Conservation (phyloP, 2,888 invertebrate genomes). For the Apodemia hepburni region DNA sequence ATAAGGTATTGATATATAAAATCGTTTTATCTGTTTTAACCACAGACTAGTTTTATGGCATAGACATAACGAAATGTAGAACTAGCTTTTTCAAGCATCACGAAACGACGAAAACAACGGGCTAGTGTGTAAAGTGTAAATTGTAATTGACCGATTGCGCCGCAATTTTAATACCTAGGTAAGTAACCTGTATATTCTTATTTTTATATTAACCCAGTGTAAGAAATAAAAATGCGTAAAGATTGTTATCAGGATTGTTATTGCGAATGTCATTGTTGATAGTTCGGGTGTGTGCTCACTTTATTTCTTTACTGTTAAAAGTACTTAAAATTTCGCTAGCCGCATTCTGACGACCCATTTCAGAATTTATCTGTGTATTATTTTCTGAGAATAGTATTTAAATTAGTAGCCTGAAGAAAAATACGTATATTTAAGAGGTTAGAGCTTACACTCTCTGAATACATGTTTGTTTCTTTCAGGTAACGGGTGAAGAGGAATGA, state of each 20-base stretch:
- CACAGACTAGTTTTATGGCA: slow-evolving; percentile 32
- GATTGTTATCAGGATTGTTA: slow-evolving; percentile 26
- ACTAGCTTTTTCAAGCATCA: slow-evolving; percentile 74
- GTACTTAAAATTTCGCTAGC: slow-evolving; percentile 15
- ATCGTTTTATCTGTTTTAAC: neutral
- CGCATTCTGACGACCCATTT: slow-evolving; percentile 8
- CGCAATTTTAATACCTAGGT: slow-evolving; percentile 78
- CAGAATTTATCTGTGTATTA: slow-evolving; percentile 7
- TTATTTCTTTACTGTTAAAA: slow-evolving; percentile 37
- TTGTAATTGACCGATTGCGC: slow-evolving; percentile 83
- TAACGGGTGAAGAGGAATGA: slow-evolving; percentile 76
- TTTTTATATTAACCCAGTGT: slow-evolving; percentile 23
- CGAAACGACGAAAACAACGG: slow-evolving; percentile 76
- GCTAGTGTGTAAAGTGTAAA: slow-evolving; percentile 74
- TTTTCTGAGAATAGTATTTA: slow-evolving; percentile 3
- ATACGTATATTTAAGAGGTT: slow-evolving; percentile 46
- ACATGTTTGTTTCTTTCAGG: slow-evolving; percentile 66
- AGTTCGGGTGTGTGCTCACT: slow-evolving; percentile 51
- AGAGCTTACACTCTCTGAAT: slow-evolving; percentile 47
- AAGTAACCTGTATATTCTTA: slow-evolving; percentile 49
- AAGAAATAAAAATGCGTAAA: slow-evolving; percentile 25
- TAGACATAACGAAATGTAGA: slow-evolving; percentile 47
- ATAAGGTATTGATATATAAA: too few relatives aligned
- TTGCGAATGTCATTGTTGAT: slow-evolving; percentile 41
- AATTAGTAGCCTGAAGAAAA: slow-evolving; percentile 10